These are phyloP conservation scores for Ophion costatus DNA, from an alignment of 2,888 invertebrate genomes.

Conservation along the genomic window DNA sequence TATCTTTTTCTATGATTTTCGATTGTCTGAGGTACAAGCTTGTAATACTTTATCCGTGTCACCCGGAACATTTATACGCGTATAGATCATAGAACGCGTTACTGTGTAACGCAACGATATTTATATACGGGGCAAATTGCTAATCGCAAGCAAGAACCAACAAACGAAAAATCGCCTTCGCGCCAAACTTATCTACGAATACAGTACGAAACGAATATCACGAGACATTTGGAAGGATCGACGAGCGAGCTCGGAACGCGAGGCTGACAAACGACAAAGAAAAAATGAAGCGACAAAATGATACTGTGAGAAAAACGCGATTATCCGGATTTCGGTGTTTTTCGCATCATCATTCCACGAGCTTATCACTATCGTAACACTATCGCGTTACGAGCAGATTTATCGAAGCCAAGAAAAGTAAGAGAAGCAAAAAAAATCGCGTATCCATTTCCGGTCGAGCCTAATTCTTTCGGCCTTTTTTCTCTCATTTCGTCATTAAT, in stretches of 20 bases:
- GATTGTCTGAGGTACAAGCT: background rate
- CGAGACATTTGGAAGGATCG: background rate
- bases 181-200: background rate
- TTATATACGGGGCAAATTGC: constrained; percentile 59
- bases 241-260: background rate
- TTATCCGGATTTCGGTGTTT: too few relatives aligned
- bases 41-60: background rate
- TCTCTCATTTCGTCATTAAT: too few relatives aligned
- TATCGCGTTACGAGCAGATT: too few relatives aligned
- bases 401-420: too few relatives aligned
- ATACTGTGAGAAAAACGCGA: too few relatives aligned
- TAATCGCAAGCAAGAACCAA: constrained; percentile 33
- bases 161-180: background rate
- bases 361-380: too few relatives aligned
- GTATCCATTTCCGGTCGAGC: too few relatives aligned
- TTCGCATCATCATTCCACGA: background rate
- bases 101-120: constrained; percentile 63
- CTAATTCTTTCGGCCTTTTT: too few relatives aligned
- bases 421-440: too few relatives aligned
- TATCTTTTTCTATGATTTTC: too few relatives aligned
- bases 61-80: background rate
- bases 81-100: constrained; percentile 54
- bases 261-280: background rate
- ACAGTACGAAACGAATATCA: background rate
- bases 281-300: too few relatives aligned